phyloP scores from a whole-genome alignment of 2,888 invertebrate genomes.

The Altica lythri region DNA sequence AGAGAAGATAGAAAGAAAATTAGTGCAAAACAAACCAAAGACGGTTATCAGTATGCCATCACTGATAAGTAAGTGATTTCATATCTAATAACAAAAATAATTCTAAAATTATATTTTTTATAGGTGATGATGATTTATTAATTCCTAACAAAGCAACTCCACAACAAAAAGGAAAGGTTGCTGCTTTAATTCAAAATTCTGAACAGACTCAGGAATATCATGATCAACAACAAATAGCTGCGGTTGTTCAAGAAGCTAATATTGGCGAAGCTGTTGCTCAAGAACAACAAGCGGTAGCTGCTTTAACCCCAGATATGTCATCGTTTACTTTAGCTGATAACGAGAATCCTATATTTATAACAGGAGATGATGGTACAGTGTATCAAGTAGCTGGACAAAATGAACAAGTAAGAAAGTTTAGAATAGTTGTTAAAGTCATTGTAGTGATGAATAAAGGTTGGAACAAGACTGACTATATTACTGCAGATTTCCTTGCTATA shows the following conservation, averaged over 20 bases:
- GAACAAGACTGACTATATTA: too few relatives aligned
- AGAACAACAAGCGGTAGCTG: slow-evolving; percentile 26
- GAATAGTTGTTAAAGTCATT: neutral
- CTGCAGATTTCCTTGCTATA: too few relatives aligned
- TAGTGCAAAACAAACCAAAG: slow-evolving; percentile 36
- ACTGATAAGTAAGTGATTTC: slow-evolving; percentile 38
- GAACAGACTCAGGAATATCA: slow-evolving; percentile 3
- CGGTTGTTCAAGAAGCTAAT: slow-evolving; percentile 17
- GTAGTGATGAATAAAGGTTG: too few relatives aligned
- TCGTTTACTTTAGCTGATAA: slow-evolving; percentile 47
- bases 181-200: slow-evolving; percentile 3
- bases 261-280: slow-evolving; percentile 29
- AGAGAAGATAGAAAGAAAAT: slow-evolving; percentile 28
- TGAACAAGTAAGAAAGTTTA: slow-evolving; percentile 58
- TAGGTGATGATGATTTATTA: slow-evolving; percentile 26
- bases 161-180: slow-evolving; percentile 5
- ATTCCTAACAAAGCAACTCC: slow-evolving; percentile 14
- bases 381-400: slow-evolving; percentile 77
- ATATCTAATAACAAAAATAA: neutral
- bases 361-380: slow-evolving; percentile 82
- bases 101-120: slow-evolving; percentile 3
- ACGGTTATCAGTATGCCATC: slow-evolving; percentile 52
- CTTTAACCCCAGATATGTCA: slow-evolving; percentile 44
- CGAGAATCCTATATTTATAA: slow-evolving; percentile 74
- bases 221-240: neutral